Base-by-base conservation (phyloP, 30 jellyfish, hydroid and myxozoan genomes). In the Rhopilema esculentum region DNA sequence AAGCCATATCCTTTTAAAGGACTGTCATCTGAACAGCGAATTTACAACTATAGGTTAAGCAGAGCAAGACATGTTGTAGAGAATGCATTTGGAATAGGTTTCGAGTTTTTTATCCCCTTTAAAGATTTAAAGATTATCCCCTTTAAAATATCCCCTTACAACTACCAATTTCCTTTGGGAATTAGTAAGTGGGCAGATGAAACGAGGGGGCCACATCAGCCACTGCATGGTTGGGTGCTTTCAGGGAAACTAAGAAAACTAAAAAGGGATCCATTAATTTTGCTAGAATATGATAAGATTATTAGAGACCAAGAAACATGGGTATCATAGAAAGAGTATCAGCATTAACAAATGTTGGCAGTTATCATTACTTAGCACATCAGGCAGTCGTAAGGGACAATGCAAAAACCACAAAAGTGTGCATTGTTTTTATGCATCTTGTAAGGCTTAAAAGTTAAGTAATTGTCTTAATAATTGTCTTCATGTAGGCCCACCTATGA, bases 401-500 rank as follows among this genome's bases (percentile, higher is more conserved):
- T 1, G 74, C 76, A 31, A 86, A 80, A 25, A 80, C 90, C 8
- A 80, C 90, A 63, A 80, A 80, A 31, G 74, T 61, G 16, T 25
- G 90, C 6, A 30, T 61, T 80, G 90, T 80, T 8, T 80, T 29
- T 80, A 66, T 80, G 69, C 82, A 24, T 80, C 80, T 21, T 27
- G 67, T 21, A 24, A 33, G 19, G 82, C 25, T 9, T 8, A 67
- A 8, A 72, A 32, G 31, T 1, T 4, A 18, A 69, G 90, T 1
- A 31, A 16, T 2, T 80, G 86, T 15, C 53, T 77, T 7, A 77
- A 77, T 77, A 79, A 77, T 52, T 77, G 87, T 48, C 87, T 50
- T 52, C 76, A 77, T 52, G 74, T 26, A 15, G 87, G 87, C 1
- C 87, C 87, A n/a, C 52, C 74, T 77, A 18, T 77, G 77, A 50